Conservation (phyloP, 2,113 vertebrate species). For the Bos indicus region DNA sequence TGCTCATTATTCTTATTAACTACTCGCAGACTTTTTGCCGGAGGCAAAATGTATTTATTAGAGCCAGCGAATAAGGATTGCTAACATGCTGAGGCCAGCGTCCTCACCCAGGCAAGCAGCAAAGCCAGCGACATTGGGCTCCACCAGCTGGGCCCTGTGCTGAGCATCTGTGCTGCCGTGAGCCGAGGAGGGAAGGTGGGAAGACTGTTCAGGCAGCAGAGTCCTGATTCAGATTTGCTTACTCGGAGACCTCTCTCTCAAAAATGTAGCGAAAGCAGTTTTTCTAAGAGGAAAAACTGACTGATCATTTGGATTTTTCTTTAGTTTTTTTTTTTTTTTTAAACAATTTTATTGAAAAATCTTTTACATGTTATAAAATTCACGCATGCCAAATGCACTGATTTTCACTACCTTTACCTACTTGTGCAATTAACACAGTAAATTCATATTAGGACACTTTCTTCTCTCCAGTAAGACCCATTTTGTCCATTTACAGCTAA, state of each 20-base stretch:
- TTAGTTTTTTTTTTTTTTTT: not conserved
- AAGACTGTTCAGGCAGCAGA: not conserved
- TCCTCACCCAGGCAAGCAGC: constrained; percentile 24
- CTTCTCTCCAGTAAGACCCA: not conserved
- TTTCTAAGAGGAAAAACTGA: not conserved
- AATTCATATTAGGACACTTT: not conserved
- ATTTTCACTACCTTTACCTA: not conserved
- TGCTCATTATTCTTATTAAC: constrained; percentile 74
- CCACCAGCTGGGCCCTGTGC: not conserved
- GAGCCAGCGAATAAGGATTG: constrained; percentile 45
- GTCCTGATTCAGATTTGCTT: not conserved
- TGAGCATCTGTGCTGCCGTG: not conserved
- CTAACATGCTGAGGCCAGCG: constrained; percentile 55
- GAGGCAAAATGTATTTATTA: constrained; percentile 71
- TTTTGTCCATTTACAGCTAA: not conserved
- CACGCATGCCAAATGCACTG: not conserved
- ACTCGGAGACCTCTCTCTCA: not conserved
- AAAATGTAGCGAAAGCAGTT: not conserved
- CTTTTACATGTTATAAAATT: not conserved
- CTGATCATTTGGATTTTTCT: not conserved
- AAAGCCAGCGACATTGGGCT: not conserved
- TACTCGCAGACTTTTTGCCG: constrained; percentile 56
- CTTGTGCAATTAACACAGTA: not conserved
- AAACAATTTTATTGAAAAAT: not conserved
- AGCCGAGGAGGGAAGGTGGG: not conserved